Percentiles rank a stretch among this genome's conserved stretches.
Evolutionary conservation across 23 tunicate species (phyloP).

Genomic region (Diplosoma virens): DNA sequence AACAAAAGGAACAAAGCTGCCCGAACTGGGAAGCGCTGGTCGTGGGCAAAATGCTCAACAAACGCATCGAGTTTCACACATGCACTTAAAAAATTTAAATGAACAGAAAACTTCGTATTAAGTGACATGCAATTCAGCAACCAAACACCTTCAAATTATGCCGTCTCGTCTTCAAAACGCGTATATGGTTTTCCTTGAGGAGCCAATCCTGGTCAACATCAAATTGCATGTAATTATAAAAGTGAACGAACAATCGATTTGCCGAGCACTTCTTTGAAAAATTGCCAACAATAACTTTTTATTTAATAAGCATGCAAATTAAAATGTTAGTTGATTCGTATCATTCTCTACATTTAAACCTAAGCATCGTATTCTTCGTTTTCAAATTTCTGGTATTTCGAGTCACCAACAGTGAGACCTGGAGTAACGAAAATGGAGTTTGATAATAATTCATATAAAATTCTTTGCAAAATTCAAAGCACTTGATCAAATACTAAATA

Average conservation of each 20-base stretch:
- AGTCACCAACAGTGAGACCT: constrained; percentile 33
- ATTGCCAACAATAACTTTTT: not conserved
- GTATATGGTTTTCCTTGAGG: constrained; percentile 30
- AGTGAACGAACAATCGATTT: not conserved
- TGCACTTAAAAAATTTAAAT: too few species aligned
- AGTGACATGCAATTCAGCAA: not conserved
- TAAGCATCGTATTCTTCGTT: constrained; percentile 42
- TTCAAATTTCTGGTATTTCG: constrained; percentile 57
- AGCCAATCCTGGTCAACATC: constrained; percentile 29
- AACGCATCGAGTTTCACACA: too few species aligned
- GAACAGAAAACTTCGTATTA: too few species aligned
- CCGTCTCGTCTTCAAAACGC: constrained; percentile 50
- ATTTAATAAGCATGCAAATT: not conserved
- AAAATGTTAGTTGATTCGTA: not conserved
- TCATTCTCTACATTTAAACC: not conserved
- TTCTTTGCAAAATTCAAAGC: not conserved
- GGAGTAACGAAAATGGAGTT: not conserved
- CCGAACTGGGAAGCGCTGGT: too few species aligned
- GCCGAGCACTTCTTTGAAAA: not conserved
- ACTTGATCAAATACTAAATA: not conserved
- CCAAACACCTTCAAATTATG: constrained; percentile 19
- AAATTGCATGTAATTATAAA: not conserved
- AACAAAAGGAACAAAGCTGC: too few species aligned
- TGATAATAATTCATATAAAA: not conserved
- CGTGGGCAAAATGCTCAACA: too few species aligned